Evolutionary conservation across 1,140 invertebrate species (phyloP).

Genomic region (Venturia canescens): DNA sequence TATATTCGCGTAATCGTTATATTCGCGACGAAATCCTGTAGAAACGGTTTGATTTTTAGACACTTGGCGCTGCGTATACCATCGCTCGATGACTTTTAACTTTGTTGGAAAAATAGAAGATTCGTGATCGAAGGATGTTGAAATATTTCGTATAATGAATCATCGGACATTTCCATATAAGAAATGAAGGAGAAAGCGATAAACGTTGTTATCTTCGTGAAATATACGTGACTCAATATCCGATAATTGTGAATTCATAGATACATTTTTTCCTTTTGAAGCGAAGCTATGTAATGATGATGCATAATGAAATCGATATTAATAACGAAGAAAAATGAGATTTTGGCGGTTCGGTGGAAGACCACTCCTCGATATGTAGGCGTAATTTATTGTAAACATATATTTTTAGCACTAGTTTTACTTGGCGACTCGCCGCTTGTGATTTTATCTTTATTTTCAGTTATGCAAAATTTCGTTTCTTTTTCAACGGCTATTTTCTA

Average conservation of each 20-base stretch:
- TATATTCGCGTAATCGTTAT: too few relatives aligned
- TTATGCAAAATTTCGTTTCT: too few relatives aligned
- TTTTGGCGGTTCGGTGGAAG: slow-evolving; percentile 56
- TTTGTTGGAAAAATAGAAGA: too few relatives aligned
- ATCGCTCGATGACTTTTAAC: too few relatives aligned
- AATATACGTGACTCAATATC: neutral
- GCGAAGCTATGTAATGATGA: neutral
- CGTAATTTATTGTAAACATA: slow-evolving; percentile 65
- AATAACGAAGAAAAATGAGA: slow-evolving; percentile 36
- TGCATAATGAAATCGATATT: slow-evolving; percentile 26
- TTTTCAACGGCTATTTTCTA: neutral
- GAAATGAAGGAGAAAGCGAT: neutral
- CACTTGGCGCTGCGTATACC: too few relatives aligned
- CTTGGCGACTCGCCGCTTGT: slow-evolving; percentile 65
- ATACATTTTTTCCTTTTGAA: slow-evolving; percentile 25
- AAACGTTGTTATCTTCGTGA: neutral
- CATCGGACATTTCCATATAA: neutral
- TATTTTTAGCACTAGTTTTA: slow-evolving; percentile 59
- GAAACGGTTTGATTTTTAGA: too few relatives aligned
- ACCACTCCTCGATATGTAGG: slow-evolving; percentile 45
- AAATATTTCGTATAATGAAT: too few relatives aligned
- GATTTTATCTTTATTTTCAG: slow-evolving; percentile 55
- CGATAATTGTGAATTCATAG: slow-evolving; percentile 19
- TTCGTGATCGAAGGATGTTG: too few relatives aligned
- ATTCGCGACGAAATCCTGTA: too few relatives aligned